Percentiles rank a stretch among this genome's conserved stretches.
These are phyloP conservation scores for Hippoglossus hippoglossus DNA, from an alignment of 2,797 vertebrate species.

Conservation along the genomic window DNA sequence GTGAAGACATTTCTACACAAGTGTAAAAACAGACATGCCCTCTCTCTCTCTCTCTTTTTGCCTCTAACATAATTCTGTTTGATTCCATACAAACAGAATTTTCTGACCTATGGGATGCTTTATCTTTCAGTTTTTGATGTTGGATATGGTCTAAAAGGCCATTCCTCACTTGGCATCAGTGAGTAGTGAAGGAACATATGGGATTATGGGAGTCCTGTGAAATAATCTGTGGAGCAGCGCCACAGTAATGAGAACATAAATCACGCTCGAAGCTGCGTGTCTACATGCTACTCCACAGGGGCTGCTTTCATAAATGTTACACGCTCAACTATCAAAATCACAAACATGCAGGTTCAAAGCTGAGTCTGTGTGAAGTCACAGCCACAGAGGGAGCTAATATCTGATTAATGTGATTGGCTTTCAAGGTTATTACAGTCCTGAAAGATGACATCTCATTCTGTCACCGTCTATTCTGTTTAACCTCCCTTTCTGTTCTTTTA, in stretches of 20 bases:
- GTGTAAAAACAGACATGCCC: slow-evolving; percentile 2
- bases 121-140: slow-evolving; percentile 57
- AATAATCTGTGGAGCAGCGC: slow-evolving; percentile 76
- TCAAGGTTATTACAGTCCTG: slow-evolving; percentile 22
- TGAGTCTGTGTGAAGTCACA: slow-evolving; percentile 20
- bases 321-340: slow-evolving; percentile 52
- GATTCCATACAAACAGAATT: slow-evolving; percentile 32
- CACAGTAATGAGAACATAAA: slow-evolving; percentile 82
- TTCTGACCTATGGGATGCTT: slow-evolving; percentile 36
- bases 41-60: background rate
- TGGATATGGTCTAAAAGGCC: slow-evolving; percentile 59
- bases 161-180: slow-evolving; percentile 71
- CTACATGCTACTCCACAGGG: slow-evolving; percentile 54
- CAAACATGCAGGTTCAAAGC: slow-evolving; percentile 41
- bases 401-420: slow-evolving; percentile 11
- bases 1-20: slow-evolving; percentile 10
- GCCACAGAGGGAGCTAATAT: slow-evolving; percentile 3
- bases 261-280: slow-evolving; percentile 65
- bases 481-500: slow-evolving; percentile 40
- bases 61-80: slow-evolving; percentile 6
- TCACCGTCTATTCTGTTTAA: slow-evolving; percentile 31
- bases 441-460: background rate
- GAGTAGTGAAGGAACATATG: slow-evolving; percentile 53
- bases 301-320: slow-evolving; percentile 55
- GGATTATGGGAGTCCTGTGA: slow-evolving; percentile 76